A percentile compares a stretch with the other conserved stretches of the same genome.
phyloP scores from a whole-genome alignment of 2,797 vertebrate genomes.

The Scleropages formosus region DNA sequence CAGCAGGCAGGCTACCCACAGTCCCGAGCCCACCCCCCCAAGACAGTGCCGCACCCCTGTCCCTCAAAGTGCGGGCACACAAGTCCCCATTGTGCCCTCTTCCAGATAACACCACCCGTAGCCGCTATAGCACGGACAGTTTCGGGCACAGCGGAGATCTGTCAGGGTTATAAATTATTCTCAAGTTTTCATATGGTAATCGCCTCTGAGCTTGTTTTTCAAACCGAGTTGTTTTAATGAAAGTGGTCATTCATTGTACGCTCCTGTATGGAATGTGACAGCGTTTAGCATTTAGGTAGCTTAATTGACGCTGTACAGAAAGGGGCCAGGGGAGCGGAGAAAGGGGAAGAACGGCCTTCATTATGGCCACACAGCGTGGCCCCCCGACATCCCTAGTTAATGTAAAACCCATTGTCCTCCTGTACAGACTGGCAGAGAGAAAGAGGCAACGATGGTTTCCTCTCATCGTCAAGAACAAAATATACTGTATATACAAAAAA shows the following conservation, averaged over 20 bases:
- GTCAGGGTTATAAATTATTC: conserved; percentile 40
- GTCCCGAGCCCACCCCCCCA: conserved; percentile 27
- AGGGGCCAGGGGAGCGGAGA: not conserved
- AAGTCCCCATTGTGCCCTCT: conserved; percentile 40
- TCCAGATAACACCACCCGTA: conserved; percentile 25
- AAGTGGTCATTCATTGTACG: conserved; percentile 62
- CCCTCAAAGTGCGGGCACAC: conserved; percentile 10
- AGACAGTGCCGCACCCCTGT: conserved; percentile 22
- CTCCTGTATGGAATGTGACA: conserved; percentile 69
- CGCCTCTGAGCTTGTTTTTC: conserved; percentile 62
- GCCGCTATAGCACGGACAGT: conserved; percentile 32
- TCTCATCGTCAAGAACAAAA: not conserved
- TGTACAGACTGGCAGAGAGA: not conserved
- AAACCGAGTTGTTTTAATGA: conserved; percentile 64
- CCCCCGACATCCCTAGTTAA: conserved; percentile 41
- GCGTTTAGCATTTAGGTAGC: conserved; percentile 60
- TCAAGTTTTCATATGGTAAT: conserved; percentile 66
- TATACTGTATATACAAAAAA: not conserved
- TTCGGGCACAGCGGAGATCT: conserved; percentile 40
- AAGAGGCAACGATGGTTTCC: not conserved
- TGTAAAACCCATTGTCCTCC: conserved; percentile 41
- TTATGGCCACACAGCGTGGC: conserved; percentile 35
- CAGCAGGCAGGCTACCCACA: conserved; percentile 21
- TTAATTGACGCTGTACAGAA: conserved; percentile 62
- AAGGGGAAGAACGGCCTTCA: conserved; percentile 26